phyloP scores from a whole-genome alignment of 2,797 vertebrate genomes.

The Eurystomus glaucurus region DNA sequence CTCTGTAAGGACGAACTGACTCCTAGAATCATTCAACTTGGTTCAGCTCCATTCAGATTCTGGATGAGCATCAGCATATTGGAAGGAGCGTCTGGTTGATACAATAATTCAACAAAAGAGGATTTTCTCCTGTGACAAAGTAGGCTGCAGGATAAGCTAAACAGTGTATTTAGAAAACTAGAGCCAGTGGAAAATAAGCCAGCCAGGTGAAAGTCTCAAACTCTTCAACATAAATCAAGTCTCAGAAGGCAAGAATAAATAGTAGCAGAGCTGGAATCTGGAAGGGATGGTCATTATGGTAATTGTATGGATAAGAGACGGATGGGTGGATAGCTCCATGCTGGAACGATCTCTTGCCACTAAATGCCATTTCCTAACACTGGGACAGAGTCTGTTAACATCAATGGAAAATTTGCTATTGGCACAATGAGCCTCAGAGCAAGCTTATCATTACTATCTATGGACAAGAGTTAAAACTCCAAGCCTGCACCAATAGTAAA shows the following conservation, averaged over 20 bases:
- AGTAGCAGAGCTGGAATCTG: neutral
- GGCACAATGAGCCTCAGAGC: neutral
- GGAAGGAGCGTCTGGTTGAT: neutral
- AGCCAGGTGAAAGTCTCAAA: neutral
- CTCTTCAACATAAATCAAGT: neutral
- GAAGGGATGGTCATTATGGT: neutral
- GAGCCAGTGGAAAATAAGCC: neutral
- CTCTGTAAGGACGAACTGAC: neutral
- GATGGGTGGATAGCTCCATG: neutral
- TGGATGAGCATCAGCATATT: neutral
- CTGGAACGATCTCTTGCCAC: neutral
- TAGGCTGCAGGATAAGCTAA: conserved; percentile 15
- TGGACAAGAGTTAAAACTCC: neutral
- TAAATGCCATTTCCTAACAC: neutral
- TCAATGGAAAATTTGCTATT: neutral
- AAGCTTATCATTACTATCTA: neutral
- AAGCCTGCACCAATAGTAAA: neutral
- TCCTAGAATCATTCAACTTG: neutral
- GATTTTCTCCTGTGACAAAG: neutral
- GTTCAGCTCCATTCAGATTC: neutral
- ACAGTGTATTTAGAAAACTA: neutral
- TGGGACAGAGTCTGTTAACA: neutral
- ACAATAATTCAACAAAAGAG: conserved; percentile 29
- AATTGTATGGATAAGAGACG: neutral
- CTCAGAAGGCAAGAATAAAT: neutral